Conservation (phyloP, 2,113 vertebrate species). For the Prionailurus bengalensis region DNA sequence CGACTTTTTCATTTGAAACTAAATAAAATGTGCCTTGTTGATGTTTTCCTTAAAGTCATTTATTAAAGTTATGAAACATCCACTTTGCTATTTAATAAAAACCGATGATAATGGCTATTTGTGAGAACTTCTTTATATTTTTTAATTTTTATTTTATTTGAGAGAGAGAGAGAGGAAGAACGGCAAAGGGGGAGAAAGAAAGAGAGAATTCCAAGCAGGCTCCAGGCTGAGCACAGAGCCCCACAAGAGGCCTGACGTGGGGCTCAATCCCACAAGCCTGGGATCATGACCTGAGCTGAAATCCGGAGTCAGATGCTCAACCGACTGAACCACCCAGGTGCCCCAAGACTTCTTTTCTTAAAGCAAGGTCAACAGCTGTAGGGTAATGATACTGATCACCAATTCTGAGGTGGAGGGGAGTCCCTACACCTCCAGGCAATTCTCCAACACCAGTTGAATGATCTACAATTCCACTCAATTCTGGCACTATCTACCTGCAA, state of each 20-base stretch:
- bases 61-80: constrained; percentile 31
- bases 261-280: too few species aligned
- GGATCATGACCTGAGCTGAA: too few species aligned
- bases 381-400: neutral
- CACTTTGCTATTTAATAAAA: constrained; percentile 16
- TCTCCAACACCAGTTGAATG: neutral
- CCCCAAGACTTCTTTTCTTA: neutral
- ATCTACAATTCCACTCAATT: neutral
- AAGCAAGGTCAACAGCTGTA: neutral
- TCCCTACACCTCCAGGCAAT: neutral
- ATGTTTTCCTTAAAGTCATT: constrained; percentile 46
- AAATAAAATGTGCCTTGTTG: neutral
- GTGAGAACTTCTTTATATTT: neutral
- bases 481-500: neutral
- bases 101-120: neutral
- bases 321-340: too few species aligned
- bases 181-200: too few species aligned
- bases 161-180: too few species aligned
- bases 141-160: too few species aligned
- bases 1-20: neutral
- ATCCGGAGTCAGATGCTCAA: too few species aligned
- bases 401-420: neutral
- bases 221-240: too few species aligned
- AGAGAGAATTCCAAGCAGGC: too few species aligned
- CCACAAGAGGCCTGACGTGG: too few species aligned